Evolutionary conservation across 2,888 invertebrate species (phyloP).

Genomic region (Acleris emargana): DNA sequence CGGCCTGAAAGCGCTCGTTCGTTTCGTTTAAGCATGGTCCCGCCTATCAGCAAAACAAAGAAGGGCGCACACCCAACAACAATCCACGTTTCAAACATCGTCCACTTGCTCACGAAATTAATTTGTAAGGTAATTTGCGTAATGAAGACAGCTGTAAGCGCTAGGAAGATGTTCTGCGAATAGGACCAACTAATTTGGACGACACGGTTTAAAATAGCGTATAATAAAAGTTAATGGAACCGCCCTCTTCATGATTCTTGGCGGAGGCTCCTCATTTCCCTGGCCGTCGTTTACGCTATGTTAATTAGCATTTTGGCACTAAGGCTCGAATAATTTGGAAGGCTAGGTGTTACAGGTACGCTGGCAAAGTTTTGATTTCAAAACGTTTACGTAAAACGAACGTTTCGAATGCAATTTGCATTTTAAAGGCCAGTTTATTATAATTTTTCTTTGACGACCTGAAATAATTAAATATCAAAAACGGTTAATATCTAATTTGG

Average conservation of each 20-base stretch:
- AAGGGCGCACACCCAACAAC: constrained; percentile 22
- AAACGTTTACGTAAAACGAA: constrained; percentile 32
- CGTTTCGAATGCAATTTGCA: constrained; percentile 31
- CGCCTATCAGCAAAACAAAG: constrained; percentile 17
- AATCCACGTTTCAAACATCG: constrained; percentile 41
- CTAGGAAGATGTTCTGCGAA: constrained; percentile 68
- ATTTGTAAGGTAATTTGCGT: constrained; percentile 61
- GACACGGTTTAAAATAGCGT: constrained; percentile 77
- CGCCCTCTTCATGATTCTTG: constrained; percentile 77
- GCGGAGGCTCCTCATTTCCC: constrained; percentile 75
- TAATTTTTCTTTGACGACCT: constrained; percentile 1
- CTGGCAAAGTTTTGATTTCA: constrained; percentile 35
- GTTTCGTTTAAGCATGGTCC: constrained; percentile 1
- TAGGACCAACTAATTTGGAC: constrained; percentile 80
- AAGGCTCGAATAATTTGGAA: constrained; percentile 73
- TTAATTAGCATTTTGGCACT: constrained; percentile 82
- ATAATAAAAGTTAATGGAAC: constrained; percentile 82
- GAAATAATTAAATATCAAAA: too few species aligned
- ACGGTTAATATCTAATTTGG: too few species aligned
- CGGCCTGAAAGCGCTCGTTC: constrained; percentile 9
- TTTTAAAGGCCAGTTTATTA: constrained; percentile 19
- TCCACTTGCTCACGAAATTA: constrained; percentile 59
- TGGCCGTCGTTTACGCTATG: constrained; percentile 67
- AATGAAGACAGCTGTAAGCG: constrained; percentile 59
- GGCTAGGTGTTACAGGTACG: constrained; percentile 48